Evolutionary conservation across 2,888 invertebrate species (phyloP).

Genomic region (Nomada fucata): DNA sequence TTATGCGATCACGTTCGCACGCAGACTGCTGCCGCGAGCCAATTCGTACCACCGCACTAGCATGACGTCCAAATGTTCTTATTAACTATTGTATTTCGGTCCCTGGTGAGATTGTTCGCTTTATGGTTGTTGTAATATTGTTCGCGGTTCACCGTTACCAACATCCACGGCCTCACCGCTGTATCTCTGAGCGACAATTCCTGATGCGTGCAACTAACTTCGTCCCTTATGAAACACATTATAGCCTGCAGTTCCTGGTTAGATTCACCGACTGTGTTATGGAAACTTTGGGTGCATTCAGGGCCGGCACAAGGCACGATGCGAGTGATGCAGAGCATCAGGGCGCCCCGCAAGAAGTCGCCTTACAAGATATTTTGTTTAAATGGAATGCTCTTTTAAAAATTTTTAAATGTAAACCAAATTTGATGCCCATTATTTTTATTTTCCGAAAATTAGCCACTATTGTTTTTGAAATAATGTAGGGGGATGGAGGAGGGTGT

Average conservation of each 20-base stretch:
- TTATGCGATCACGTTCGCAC: constrained; percentile 35
- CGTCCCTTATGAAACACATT: background rate
- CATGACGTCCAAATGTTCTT: background rate
- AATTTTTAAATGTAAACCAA: too few relatives aligned
- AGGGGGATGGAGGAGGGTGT: too few relatives aligned
- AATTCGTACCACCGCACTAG: background rate
- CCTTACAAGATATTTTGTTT: background rate
- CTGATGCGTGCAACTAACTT: background rate
- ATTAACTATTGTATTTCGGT: background rate
- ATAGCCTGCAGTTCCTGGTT: too few relatives aligned
- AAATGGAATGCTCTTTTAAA: background rate
- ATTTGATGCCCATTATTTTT: too few relatives aligned
- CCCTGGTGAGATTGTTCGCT: background rate
- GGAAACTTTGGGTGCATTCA: background rate
- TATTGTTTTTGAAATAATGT: too few relatives aligned
- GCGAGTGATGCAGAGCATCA: too few relatives aligned
- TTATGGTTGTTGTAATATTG: background rate
- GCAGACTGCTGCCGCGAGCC: background rate
- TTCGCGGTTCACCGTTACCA: background rate
- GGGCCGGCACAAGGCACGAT: too few relatives aligned
- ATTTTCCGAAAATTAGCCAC: too few relatives aligned
- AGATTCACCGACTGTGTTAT: background rate
- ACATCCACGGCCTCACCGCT: background rate
- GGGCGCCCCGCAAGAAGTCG: too few relatives aligned
- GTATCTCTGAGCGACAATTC: background rate